A percentile compares a stretch with the other conserved stretches of the same genome.
These are phyloP conservation scores for Apamea epomidion DNA, from an alignment of 2,888 invertebrate genomes.

Conservation along the genomic window DNA sequence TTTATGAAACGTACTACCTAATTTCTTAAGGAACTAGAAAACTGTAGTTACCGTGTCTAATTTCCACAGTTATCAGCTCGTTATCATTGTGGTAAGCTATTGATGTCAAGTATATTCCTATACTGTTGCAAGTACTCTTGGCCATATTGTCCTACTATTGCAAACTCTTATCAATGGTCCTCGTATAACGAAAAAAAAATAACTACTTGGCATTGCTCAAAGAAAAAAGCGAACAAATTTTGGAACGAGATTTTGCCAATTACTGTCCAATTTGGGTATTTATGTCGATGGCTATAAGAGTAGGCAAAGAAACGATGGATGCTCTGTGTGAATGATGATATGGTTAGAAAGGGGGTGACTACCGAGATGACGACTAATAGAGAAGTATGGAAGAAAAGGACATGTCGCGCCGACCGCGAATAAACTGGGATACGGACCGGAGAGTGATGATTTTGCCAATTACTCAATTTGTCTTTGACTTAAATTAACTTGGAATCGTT, in stretches of 20 bases:
- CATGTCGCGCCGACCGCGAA: too few species aligned
- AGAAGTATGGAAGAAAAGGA: too few species aligned
- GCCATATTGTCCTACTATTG: not conserved
- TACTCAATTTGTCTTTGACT: not conserved
- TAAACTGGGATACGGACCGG: too few species aligned
- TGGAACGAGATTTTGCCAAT: not conserved
- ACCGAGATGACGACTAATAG: too few species aligned
- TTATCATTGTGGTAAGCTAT: constrained; percentile 24
- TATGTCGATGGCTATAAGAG: too few species aligned
- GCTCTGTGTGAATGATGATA: too few species aligned
- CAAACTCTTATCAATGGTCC: not conserved
- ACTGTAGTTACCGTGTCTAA: not conserved
- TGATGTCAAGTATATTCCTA: constrained; percentile 19
- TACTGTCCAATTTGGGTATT: too few species aligned
- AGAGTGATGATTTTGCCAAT: too few species aligned
- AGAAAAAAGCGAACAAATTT: not conserved
- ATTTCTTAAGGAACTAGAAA: not conserved
- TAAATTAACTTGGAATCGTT: not conserved
- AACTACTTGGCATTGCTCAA: too few species aligned
- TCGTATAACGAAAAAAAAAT: too few species aligned
- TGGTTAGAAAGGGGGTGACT: too few species aligned
- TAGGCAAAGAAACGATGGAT: too few species aligned
- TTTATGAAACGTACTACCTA: not conserved
- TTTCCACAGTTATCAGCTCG: constrained; percentile 27
- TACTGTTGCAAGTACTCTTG: not conserved